phyloP scores from a whole-genome alignment of 1,140 invertebrate genomes.

The Scaptodrosophila lebanonensis region DNA sequence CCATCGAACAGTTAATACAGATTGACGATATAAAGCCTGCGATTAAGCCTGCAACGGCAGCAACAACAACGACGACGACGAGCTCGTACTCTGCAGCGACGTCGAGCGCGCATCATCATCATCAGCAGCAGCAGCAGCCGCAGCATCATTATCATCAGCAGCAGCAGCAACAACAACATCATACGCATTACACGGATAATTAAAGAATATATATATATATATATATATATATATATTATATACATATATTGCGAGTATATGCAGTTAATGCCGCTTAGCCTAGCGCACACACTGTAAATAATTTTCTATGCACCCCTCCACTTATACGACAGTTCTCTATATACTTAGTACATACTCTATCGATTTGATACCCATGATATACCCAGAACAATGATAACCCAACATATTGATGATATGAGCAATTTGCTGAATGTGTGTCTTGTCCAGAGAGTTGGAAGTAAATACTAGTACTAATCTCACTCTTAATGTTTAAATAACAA shows the following conservation, averaged over 20 bases:
- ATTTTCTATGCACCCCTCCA: constrained; percentile 54
- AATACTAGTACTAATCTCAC: constrained; percentile 49
- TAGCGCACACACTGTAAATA: constrained; percentile 60
- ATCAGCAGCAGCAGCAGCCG: constrained; percentile 29
- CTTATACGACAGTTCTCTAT: constrained; percentile 33
- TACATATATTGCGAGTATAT: too few species aligned
- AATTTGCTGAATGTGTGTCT: constrained; percentile 73
- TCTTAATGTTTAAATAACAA: constrained; percentile 17
- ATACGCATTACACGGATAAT: constrained; percentile 49
- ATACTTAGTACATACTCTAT: constrained; percentile 22
- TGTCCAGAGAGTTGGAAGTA: constrained; percentile 67
- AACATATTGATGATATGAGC: constrained; percentile 51
- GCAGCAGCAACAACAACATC: constrained; percentile 10
- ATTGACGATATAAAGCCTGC: constrained; percentile 80
- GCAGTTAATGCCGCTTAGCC: not conserved
- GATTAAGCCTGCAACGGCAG: constrained; percentile 35
- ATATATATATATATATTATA: too few species aligned
- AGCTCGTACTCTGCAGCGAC: constrained; percentile 44
- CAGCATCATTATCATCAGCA: constrained; percentile 31
- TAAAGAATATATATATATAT: too few species aligned
- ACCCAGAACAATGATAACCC: constrained; percentile 1
- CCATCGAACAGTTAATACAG: constrained; percentile 86
- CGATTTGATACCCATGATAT: too few species aligned
- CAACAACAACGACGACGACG: constrained; percentile 31
- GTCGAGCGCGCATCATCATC: constrained; percentile 31